Evolutionary conservation across 2,113 vertebrate genomes (phyloP).

Genomic region (Rhea americana): DNA sequence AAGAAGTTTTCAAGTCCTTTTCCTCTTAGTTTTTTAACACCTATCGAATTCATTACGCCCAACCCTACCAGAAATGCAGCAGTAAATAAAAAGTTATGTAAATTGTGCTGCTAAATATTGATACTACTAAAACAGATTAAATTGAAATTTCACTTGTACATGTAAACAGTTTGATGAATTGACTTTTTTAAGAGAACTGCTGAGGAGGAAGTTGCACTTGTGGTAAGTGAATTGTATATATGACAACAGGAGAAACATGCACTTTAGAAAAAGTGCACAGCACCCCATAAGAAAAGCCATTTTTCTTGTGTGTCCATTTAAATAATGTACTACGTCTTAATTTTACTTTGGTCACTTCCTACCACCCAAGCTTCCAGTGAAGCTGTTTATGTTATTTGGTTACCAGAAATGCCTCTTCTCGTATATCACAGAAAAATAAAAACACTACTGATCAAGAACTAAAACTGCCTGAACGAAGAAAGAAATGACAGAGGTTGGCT

Average conservation of each 20-base stretch:
- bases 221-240: neutral
- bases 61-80: neutral
- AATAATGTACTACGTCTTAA: neutral
- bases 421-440: neutral
- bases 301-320: neutral
- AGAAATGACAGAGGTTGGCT: neutral
- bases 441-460: neutral
- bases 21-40: neutral
- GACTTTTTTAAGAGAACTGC: neutral
- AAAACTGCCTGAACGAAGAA: neutral
- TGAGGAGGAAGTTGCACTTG: neutral
- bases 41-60: neutral
- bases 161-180: neutral
- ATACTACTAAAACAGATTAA: neutral
- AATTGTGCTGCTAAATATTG: neutral
- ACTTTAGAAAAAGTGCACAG: neutral
- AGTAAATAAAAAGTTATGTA: neutral
- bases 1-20: neutral
- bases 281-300: neutral
- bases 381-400: neutral
- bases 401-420: neutral
- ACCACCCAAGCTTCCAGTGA: neutral
- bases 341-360: neutral
- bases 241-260: neutral
- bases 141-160: neutral